Conservation (phyloP, 2,113 vertebrate genomes). For the human (Homo sapiens) region DNA sequence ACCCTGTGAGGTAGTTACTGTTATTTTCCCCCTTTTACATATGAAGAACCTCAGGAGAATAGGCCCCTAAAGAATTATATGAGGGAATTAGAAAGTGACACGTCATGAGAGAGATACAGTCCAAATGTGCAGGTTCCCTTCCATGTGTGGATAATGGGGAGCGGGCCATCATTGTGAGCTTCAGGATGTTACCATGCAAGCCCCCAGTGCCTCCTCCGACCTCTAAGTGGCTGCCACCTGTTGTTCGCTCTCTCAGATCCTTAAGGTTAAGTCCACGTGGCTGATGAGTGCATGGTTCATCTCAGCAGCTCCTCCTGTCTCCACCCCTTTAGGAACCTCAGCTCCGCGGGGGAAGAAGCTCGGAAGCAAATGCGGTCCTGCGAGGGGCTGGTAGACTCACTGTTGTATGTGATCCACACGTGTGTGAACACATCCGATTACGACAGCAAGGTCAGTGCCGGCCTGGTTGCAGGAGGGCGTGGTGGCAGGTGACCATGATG, state of each 20-base stretch:
- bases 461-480: accelerated
- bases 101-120: not conserved
- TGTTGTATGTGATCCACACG: constrained; percentile 97
- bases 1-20: not conserved
- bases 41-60: not conserved
- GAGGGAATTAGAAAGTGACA: not conserved
- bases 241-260: not conserved
- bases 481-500: not conserved
- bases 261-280: not conserved
- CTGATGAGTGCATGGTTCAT: not conserved
- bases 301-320: not conserved
- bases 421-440: constrained; percentile 98
- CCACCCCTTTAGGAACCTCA: constrained; percentile 90
- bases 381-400: constrained; percentile 95
- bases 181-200: not conserved
- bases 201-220: not conserved
- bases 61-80: not conserved
- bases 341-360: constrained; percentile 97
- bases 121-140: not conserved
- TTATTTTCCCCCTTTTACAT: not conserved
- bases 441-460: constrained; percentile 94
- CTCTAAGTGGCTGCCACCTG: not conserved
- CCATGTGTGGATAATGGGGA: not conserved
- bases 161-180: not conserved
- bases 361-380: constrained; percentile 97